A percentile compares a stretch with the other conserved stretches of the same genome.
Conservation (phyloP, 2,797 vertebrate genomes). For the Epinephelus malabaricus region DNA sequence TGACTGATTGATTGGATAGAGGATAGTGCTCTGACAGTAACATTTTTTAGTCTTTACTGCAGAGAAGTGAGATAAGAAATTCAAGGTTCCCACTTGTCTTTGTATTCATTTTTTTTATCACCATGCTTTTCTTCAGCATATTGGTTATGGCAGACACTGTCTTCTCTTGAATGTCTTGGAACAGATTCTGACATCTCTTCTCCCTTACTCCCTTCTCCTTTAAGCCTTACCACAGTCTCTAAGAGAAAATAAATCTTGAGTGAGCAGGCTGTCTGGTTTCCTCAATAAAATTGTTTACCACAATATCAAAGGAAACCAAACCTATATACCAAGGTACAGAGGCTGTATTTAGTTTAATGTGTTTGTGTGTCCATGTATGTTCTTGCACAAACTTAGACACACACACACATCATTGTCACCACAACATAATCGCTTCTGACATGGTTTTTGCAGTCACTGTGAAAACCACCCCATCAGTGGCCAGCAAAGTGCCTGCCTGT, state of each 20-base stretch:
- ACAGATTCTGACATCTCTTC: slow-evolving; percentile 2
- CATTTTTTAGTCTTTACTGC: neutral
- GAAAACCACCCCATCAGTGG: slow-evolving; percentile 11
- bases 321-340: neutral
- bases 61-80: neutral
- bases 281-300: slow-evolving; percentile 7
- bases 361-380: neutral
- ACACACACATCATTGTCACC: neutral
- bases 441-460: slow-evolving; percentile 2
- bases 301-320: neutral
- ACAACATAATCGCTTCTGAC: slow-evolving; percentile 14
- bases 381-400: neutral
- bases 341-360: slow-evolving; percentile 4
- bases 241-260: neutral
- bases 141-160: neutral
- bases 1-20: slow-evolving; percentile 6
- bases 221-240: neutral
- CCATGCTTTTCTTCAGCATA: neutral
- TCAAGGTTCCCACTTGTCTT: neutral
- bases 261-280: neutral
- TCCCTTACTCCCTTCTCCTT: neutral
- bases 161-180: slow-evolving; percentile 9
- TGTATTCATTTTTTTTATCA: neutral
- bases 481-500: neutral
- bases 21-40: neutral